Conservation (phyloP, 2,888 invertebrate genomes). For the Horisme vitalbata region DNA sequence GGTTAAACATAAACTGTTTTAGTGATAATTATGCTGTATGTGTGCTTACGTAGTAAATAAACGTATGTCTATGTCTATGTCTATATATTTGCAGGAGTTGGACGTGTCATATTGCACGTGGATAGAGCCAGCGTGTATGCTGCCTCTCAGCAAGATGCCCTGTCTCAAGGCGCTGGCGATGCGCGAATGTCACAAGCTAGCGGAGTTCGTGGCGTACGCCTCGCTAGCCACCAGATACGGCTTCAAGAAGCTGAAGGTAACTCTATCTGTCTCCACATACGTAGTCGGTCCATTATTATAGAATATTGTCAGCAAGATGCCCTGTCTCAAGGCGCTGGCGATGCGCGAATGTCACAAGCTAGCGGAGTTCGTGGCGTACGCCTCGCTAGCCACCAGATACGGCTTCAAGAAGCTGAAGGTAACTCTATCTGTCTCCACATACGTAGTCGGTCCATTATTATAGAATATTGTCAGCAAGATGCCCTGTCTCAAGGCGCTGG, state of each 20-base stretch:
- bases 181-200: constrained; percentile 85
- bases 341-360: constrained; percentile 86
- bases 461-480: constrained; percentile 91
- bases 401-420: constrained; percentile 86
- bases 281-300: no score
- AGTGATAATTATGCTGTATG: no score
- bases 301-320: constrained; percentile 89
- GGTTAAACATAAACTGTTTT: no score
- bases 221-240: constrained; percentile 89
- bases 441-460: no score
- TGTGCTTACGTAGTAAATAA: no score
- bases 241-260: constrained; percentile 83
- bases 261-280: no score
- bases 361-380: constrained; percentile 89
- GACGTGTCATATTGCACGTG: constrained; percentile 88
- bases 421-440: no score
- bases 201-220: constrained; percentile 89
- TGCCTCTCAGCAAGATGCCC: constrained; percentile 88
- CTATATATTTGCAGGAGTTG: constrained; percentile 80
- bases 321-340: constrained; percentile 83
- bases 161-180: constrained; percentile 84
- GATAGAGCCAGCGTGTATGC: constrained; percentile 88
- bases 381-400: constrained; percentile 88
- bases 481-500: constrained; percentile 82
- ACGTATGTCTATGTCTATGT: no score